A percentile compares a stretch with the other conserved stretches of the same genome.
phyloP scores from a whole-genome alignment of 64 coral and sea anemone genomes.

The Exaiptasia diaphana region DNA sequence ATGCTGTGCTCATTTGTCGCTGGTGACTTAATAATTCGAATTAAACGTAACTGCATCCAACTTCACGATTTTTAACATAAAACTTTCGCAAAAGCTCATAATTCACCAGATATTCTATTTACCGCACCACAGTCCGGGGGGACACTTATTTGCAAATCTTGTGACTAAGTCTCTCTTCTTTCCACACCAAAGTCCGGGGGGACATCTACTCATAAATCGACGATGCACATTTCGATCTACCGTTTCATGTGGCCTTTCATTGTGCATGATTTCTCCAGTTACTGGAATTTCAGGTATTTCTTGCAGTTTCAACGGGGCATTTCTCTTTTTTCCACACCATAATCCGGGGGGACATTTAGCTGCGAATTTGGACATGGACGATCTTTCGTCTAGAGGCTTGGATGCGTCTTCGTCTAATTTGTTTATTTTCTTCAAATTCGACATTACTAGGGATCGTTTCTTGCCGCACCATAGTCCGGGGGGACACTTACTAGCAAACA shows the following conservation, averaged over 20 bases:
- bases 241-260: background rate
- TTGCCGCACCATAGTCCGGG: constrained; percentile 46
- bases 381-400: background rate
- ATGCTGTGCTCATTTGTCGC: too few species aligned
- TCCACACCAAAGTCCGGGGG: constrained; percentile 64
- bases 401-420: background rate
- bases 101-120: too few species aligned
- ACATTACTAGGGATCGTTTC: background rate
- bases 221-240: background rate
- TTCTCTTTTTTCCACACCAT: constrained; percentile 40
- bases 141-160: constrained; percentile 32
- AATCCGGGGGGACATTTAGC: constrained; percentile 1
- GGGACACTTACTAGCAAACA: background rate
- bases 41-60: too few species aligned
- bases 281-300: background rate
- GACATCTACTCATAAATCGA: background rate
- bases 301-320: background rate
- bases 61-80: too few species aligned
- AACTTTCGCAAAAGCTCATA: too few species aligned
- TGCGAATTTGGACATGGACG: background rate
- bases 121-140: constrained; percentile 57
- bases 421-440: background rate
- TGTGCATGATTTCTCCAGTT: background rate
- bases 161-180: constrained; percentile 27
- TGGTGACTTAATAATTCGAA: too few species aligned